Conservation (phyloP, 2,797 vertebrate genomes). For the Lagocephalus sceleratus region DNA sequence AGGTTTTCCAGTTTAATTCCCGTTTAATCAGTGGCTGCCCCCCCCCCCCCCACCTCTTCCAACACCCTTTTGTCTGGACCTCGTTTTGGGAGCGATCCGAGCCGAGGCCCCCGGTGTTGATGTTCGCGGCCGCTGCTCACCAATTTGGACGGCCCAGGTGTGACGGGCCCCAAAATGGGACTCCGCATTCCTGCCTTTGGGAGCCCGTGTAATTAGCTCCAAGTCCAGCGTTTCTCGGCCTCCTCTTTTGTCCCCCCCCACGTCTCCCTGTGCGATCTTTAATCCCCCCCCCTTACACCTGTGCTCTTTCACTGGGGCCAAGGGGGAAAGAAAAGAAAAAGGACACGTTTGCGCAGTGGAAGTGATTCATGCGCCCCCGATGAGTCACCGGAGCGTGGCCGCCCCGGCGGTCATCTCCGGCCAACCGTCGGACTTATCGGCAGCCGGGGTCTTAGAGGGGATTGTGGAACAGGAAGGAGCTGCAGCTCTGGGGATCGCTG, state of each 20-base stretch:
- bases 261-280: slow-evolving; percentile 54
- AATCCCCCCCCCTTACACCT: slow-evolving; percentile 70
- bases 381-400: slow-evolving; percentile 50
- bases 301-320: slow-evolving; percentile 52
- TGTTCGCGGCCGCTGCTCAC: slow-evolving; percentile 54
- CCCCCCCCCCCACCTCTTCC: too few relatives aligned
- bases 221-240: slow-evolving; percentile 65
- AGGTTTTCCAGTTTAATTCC: slow-evolving; percentile 9
- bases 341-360: background rate
- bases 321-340: background rate
- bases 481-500: slow-evolving; percentile 17
- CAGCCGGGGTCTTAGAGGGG: slow-evolving; percentile 65
- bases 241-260: slow-evolving; percentile 62
- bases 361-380: slow-evolving; percentile 5
- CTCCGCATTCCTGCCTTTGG: slow-evolving; percentile 71
- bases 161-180: slow-evolving; percentile 63
- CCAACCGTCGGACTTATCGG: slow-evolving; percentile 60
- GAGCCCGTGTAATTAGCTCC: slow-evolving; percentile 72
- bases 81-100: slow-evolving; percentile 33
- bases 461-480: slow-evolving; percentile 70
- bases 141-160: slow-evolving; percentile 72
- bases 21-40: slow-evolving; percentile 4
- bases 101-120: slow-evolving; percentile 41
- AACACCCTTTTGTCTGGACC: background rate
- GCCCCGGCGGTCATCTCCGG: slow-evolving; percentile 35